Evolutionary conservation across 35 echinoderm and acorn worm species (phyloP), one percentile per base, ranked within the genome.

Genomic region (Eucidaris tribuloides): DNA sequence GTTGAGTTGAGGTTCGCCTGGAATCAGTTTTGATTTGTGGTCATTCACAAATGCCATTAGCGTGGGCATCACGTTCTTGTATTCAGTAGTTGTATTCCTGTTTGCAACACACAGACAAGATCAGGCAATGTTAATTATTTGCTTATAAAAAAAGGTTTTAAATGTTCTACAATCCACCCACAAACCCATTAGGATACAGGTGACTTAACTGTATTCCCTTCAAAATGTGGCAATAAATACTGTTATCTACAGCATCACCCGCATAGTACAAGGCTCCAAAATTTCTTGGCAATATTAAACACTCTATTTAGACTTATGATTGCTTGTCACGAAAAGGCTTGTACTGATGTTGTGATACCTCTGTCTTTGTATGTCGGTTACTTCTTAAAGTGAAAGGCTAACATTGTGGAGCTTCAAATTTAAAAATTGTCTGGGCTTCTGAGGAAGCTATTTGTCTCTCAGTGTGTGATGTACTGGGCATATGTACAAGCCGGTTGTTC

Each of bases 1-100:
- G 59, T 95, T 95, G 3, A 95, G 76, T 46, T 95, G 92, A 11
- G 92, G 92, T 43, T 46, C 23, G 20, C 92, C 92, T 18, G 87
- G 87, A 24, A 76, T 68, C 39, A 95, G 61, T 24, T 84, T 85
- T 23, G 40, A 40, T 61, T 90, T 95, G 46, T 95, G 92, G 5
- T 90, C 34, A 52, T 84, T 46, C 7, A 95, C 92, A 0, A 89
- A 81, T 14, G 15, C 42, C 41, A 45, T 20, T 4, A 96, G 81
- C 19, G 62, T 29, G 20, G 56, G 46, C 19, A 96, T 87, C 1
- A 58, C 93, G 29, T 62, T 34, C 42, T 96, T 96, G 79, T 91
- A 96, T 45, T 83, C 93, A 30, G 30, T 28, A 56, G 35, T 90
- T 31, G 65, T 82, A 30, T 83, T 58, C 29, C 92, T 89, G 54